These are phyloP conservation scores for Upupa epops DNA, from an alignment of 2,113 vertebrate genomes.

Conservation along the genomic window DNA sequence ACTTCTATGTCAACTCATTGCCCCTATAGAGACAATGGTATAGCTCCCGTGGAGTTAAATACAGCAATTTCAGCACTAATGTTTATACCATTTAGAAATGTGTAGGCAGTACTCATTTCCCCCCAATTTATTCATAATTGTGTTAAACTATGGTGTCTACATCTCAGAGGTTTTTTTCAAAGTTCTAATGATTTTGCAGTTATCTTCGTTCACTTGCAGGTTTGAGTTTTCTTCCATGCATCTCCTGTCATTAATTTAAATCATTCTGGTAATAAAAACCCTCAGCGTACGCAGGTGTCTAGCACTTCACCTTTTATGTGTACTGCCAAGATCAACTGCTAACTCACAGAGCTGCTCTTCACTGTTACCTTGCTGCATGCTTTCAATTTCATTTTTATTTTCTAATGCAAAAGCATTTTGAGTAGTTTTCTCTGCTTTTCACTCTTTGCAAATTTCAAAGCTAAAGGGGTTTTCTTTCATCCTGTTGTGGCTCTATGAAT, in stretches of 20 bases:
- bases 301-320: background rate
- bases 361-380: background rate
- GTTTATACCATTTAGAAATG: background rate
- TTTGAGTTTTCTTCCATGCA: slow-evolving; percentile 8
- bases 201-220: background rate
- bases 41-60: background rate
- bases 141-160: background rate
- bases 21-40: background rate
- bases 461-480: fast-evolving
- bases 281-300: background rate
- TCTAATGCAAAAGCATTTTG: background rate
- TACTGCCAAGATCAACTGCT: background rate
- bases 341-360: background rate
- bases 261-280: slow-evolving; percentile 5
- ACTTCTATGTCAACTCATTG: background rate
- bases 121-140: background rate
- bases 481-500: background rate
- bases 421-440: background rate
- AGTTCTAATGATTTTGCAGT: background rate
- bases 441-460: background rate
- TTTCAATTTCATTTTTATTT: background rate
- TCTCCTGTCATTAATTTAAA: slow-evolving; percentile 32
- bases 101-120: background rate
- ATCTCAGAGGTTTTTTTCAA: background rate
- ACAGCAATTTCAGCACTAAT: background rate